Base-by-base conservation (phyloP, 92 coral and sea anemone species). In the Muricea muricata region DNA sequence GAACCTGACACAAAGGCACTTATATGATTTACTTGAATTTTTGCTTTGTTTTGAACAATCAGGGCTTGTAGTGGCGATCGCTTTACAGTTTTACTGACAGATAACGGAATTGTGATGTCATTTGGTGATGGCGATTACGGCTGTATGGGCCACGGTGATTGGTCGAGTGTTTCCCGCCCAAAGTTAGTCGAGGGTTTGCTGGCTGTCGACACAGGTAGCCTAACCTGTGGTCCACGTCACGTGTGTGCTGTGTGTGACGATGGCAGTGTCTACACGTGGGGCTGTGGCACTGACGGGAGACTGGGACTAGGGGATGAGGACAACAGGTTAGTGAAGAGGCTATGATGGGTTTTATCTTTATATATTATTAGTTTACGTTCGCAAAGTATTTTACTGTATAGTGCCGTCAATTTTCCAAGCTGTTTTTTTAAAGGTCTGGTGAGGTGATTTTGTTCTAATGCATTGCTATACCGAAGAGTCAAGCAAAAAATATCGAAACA, bases 51-150 rank as follows among this genome's bases (percentile, higher is more conserved):
- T 50, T 58, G 3, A 37, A 4, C 29, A n/a, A 29, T 1, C 75
- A 97, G 99, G 86, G 96, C 89, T 14, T 89, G 94, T 47, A 94
- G 98, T 75, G 99, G 99, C 25, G 97, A 88, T 55, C 91, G 92
- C 61, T 97, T 93, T 79, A 97, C 94, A 14, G 99, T 92, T 33
- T 88, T 97, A 54, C 97, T 97, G 23, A 97, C 99, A 2, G 97
- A 97, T 86, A 97, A 97, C 60, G 99, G 99, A 14, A 97, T 97
- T 24, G 99, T 97, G 80, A 97, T 97, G 99, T 94, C 99, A 69
- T 94, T 95, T 29, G 99, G 99, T 9, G 82, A 91, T 18, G 95
- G 98, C n/a, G 97, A 93, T 30, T 88, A 88, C 20, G 99, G 99
- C 20, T 97, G 99, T 76, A 82, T 96, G 56, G 99, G 99, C 10